Base-by-base conservation (phyloP, 2,113 vertebrate species). In the Cyanoderma ruficeps region DNA sequence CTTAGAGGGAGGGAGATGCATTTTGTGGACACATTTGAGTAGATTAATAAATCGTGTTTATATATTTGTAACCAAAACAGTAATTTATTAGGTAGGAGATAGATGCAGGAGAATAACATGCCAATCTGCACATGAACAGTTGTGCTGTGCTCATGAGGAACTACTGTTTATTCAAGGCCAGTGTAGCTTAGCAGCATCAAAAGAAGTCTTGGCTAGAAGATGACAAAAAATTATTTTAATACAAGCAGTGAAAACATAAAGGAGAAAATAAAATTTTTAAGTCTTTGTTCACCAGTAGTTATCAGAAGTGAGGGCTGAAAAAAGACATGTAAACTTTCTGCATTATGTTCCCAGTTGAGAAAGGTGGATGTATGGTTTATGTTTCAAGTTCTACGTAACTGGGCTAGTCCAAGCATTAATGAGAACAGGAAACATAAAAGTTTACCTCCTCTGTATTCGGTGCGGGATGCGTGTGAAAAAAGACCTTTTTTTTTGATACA, bases 11-110 rank as follows among this genome's bases (percentile, higher is more conserved):
- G 46, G n/a, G 41, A 91, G 86, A 88, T 13, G 21, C n/a, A 63
- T 93, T 97, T 96, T 90, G 31, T 94, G 65, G 86, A 94, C 88
- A 93, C 63, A 87, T 96, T 93, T 96, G 94, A 97, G 84, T 94
- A 96, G 89, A 96, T 95, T 98, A 98, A 98, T 97, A 98, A 97
- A 98, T 98, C 91, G 94, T 98, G 96, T 98, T 98, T 98, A 96
- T 97, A 91, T 95, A 95, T 89, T 80, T 95, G 85, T 96, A 97
- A 97, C 90, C 79, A 98, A 98, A 98, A 89, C 95, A 98, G 96
- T 96, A 97, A 97, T 98, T 98, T 97, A 96, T 98, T 97, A 98
- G 95, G 90, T 97, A 92, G 92, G 81, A 98, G 97, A 96, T 97
- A 97, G 93, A 96, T 96, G 96, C 92, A 82, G 41, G 68, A 60